phyloP scores from a whole-genome alignment of 2,888 invertebrate genomes.

The Lasiommata megera region DNA sequence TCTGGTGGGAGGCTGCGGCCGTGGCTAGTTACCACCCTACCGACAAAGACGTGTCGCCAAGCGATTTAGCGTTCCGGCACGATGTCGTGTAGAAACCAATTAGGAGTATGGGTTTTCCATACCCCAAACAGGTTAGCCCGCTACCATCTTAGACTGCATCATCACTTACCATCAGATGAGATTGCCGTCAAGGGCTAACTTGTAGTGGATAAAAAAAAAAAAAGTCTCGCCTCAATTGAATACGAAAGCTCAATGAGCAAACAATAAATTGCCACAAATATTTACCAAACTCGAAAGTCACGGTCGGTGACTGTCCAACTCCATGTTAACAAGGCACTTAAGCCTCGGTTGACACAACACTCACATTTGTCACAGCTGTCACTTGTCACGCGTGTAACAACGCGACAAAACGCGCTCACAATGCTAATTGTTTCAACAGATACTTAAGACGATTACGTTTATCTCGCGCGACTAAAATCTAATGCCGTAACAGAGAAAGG shows the following conservation, averaged over 20 bases:
- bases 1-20: no score
- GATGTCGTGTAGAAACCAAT: no score
- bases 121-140: no score
- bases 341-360: slow-evolving; percentile 12
- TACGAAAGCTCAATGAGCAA: not conserved
- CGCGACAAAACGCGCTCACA: slow-evolving; percentile 20
- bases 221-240: not conserved
- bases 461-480: slow-evolving; percentile 1
- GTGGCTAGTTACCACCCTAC: no score
- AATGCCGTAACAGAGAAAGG: slow-evolving; percentile 4
- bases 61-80: no score
- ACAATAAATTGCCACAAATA: slow-evolving; percentile 5
- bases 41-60: no score
- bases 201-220: no score
- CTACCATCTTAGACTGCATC: no score
- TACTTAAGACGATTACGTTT: slow-evolving; percentile 25
- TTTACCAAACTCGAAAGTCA: slow-evolving; percentile 7
- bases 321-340: slow-evolving; percentile 27
- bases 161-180: no score
- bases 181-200: no score
- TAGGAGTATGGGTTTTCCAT: no score
- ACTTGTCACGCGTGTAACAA: slow-evolving; percentile 14
- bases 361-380: slow-evolving; percentile 18
- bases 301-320: slow-evolving; percentile 7
- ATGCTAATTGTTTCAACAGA: slow-evolving; percentile 32